These are phyloP conservation scores for Troides helena DNA, from an alignment of 2,888 invertebrate genomes.

Conservation along the genomic window DNA sequence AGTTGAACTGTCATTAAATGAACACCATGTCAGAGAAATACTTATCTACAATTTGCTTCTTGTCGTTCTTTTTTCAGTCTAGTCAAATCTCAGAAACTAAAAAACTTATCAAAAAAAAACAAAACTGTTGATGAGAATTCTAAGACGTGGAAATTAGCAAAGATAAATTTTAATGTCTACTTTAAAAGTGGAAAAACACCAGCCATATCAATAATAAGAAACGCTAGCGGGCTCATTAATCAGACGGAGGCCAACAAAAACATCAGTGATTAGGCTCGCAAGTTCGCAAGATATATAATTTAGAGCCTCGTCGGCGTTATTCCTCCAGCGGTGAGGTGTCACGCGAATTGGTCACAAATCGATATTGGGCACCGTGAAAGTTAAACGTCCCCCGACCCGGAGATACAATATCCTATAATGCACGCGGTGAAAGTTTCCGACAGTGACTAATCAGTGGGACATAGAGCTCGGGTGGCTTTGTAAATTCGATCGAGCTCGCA, in stretches of 20 bases:
- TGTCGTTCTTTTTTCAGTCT: not conserved
- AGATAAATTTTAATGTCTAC: not conserved
- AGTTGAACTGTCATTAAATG: not conserved
- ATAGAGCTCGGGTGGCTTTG: slow-evolving; percentile 43
- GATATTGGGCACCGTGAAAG: slow-evolving; percentile 62
- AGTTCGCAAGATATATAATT: slow-evolving; percentile 10
- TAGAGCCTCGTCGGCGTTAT: not conserved
- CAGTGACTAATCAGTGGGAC: slow-evolving; percentile 63
- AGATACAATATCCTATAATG: slow-evolving; percentile 60
- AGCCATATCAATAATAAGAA: not conserved
- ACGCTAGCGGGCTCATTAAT: not conserved
- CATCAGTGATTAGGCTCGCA: not conserved
- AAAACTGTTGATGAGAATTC: not conserved
- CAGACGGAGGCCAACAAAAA: slow-evolving; percentile 5
- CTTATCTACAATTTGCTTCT: not conserved
- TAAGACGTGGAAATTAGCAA: not conserved
- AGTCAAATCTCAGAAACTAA: not conserved
- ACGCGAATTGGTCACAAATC: slow-evolving; percentile 16
- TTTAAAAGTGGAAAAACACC: not conserved
- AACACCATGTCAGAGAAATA: too few species aligned
- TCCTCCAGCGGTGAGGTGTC: slow-evolving; percentile 7
- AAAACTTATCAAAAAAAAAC: not conserved
- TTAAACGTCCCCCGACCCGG: slow-evolving; percentile 36
- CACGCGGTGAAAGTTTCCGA: slow-evolving; percentile 69
- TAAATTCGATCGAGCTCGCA: slow-evolving; percentile 37